phyloP scores from a whole-genome alignment of 2,113 vertebrate species.

The Hirundichthys speculiger region DNA sequence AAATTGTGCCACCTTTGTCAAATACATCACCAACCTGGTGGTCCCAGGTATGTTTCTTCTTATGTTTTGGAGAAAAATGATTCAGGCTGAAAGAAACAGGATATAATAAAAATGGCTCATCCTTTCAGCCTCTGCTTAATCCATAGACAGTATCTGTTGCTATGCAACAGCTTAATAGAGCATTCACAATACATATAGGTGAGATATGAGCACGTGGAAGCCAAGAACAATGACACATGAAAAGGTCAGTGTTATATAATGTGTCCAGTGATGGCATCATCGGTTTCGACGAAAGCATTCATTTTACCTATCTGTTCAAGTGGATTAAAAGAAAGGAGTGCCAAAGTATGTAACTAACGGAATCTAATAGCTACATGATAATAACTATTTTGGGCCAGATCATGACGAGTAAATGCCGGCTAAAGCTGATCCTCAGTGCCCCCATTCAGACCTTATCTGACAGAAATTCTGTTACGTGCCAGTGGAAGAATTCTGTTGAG shows the following conservation, averaged over 20 bases:
- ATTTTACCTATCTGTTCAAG: background rate
- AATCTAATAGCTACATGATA: background rate
- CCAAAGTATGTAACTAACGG: background rate
- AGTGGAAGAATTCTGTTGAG: constrained; percentile 32
- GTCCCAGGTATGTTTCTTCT: too few species aligned
- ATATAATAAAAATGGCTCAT: too few species aligned
- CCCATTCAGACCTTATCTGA: constrained; percentile 8
- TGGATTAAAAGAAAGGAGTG: background rate
- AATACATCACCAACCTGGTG: too few species aligned
- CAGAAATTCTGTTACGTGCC: background rate
- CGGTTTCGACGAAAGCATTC: background rate
- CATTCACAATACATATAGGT: background rate
- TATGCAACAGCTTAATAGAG: background rate
- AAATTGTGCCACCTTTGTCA: too few species aligned
- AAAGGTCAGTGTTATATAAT: constrained; percentile 12
- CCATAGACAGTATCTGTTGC: too few species aligned
- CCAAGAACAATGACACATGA: constrained; percentile 8
- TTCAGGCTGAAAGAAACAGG: too few species aligned
- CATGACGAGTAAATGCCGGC: background rate
- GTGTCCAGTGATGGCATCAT: background rate
- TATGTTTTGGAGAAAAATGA: too few species aligned
- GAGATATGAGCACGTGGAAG: constrained; percentile 3
- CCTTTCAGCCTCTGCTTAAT: too few species aligned
- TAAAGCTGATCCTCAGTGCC: background rate
- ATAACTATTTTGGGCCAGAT: too few species aligned